A percentile compares a stretch with the other conserved stretches of the same genome.
Evolutionary conservation across 64 coral and sea anemone genomes (phyloP).

Genomic region (Pocillopora damicornis): DNA sequence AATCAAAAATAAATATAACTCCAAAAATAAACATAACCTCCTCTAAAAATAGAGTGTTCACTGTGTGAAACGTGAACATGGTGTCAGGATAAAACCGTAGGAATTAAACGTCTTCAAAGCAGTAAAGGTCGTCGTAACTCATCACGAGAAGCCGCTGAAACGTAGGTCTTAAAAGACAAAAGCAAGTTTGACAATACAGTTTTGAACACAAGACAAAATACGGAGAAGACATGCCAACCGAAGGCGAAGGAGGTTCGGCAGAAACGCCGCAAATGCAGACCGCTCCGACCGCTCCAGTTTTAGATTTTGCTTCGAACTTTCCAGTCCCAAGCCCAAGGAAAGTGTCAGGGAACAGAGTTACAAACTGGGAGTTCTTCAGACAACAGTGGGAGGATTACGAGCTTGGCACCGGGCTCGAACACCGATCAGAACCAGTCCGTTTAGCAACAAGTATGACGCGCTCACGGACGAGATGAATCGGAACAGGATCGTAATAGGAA

Average conservation of each 20-base stretch:
- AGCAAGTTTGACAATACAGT: too few relatives aligned
- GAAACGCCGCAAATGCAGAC: too few relatives aligned
- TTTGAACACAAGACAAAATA: background rate
- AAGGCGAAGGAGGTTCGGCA: background rate
- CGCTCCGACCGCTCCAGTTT: background rate
- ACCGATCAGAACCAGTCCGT: too few relatives aligned
- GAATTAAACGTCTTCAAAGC: background rate
- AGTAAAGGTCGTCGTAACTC: background rate
- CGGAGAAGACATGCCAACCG: background rate
- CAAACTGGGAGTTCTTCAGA: background rate
- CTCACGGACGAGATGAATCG: background rate
- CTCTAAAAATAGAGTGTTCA: background rate
- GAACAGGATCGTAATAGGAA: constrained; percentile 30
- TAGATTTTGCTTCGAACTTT: background rate
- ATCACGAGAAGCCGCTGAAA: background rate
- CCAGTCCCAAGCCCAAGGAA: background rate
- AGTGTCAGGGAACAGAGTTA: constrained; percentile 1
- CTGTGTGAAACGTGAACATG: background rate
- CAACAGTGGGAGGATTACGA: too few relatives aligned
- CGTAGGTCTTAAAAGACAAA: too few relatives aligned
- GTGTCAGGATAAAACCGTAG: background rate
- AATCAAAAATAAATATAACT: too few relatives aligned
- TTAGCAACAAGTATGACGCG: too few relatives aligned
- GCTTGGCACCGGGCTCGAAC: too few relatives aligned
- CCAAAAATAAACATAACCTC: too few relatives aligned